Evolutionary conservation across 1,140 invertebrate species (phyloP), one percentile per base, ranked within the genome.

Genomic region (Conus ventricosus): DNA sequence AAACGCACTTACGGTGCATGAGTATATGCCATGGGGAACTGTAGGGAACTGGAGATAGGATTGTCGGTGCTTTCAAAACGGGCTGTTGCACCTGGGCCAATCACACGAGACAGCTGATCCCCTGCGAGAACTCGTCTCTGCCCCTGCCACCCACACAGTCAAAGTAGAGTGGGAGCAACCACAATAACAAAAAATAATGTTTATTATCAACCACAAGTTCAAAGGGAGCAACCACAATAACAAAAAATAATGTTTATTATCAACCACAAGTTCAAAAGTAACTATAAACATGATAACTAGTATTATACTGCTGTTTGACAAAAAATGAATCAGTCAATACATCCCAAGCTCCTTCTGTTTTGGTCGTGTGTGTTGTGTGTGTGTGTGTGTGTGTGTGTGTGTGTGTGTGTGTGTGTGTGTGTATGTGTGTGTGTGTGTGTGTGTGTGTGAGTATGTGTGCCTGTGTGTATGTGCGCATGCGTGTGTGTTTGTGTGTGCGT

Each of bases 51-150:
- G 51, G 71, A 60, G 54, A 55, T 80, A 53, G 75, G 75, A 20
- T 63, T 84, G 8, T 84, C 57, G 13, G 23, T 63, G 57, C n/a
- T 60, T 55, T 63, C 82, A 84, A 63, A 84, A 6, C 82, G 82
- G 17, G 54, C 53, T n/a, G 82, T 10, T 25, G 4, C 82, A 53
- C 55, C 82, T 23, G 82, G 55, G 39, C 23, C 82, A 23, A 84
- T 84, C 54, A 84, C 82, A 4, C 82, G 82, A 11, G 82, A 67
- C n/a, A 84, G 54, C 55, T 7, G 54, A 4, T 84, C 82, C 7
- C 55, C 54, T 0, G 82, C 53, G 23, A 84, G 54, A 54, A 84
- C 82, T 8, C 82, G 82, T 23, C 82, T 54, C n/a, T 60, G 82
- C n/a, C 82, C 82, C 82, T 84, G 57, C 20, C 15, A 71, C 67